Base-by-base conservation (phyloP, 2,113 vertebrate species). In the Urocolius indicus region DNA sequence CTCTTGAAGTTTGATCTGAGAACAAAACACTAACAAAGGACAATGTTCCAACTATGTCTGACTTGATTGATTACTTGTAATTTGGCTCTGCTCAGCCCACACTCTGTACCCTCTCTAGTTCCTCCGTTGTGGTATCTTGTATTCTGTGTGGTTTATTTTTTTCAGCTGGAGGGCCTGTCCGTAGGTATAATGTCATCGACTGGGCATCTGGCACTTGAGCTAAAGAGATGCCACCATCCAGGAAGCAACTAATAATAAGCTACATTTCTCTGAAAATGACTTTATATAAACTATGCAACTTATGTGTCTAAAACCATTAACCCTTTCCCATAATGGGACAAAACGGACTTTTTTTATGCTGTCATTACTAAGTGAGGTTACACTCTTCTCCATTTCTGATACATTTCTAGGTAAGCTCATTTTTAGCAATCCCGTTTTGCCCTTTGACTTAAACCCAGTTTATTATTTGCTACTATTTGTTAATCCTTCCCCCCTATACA, bases 61-160 rank as follows among this genome's bases (percentile, higher is more conserved):
- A 0, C 10, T 3, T 34, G 38, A 63, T 18, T 5, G 72, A 23
- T 48, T 5, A 13, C 34, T 12, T 7, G 45, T n/a, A 20, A 57
- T 10, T 59, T 30, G 72, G 34, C 41, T 38, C 32, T 43, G 54
- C 79, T 51, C 57, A 66, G 69, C 71, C 43, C 5, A 0, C 13
- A 0, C n/a, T 17, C 41, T 21, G 16, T 5, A 77, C 61, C 76
- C 52, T 29, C 72, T 79, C 52, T 6, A 8, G n/a, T 30, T 74
- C 89, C 54, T 63, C 75, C 24, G 22, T 2, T 48, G 43, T 10
- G 27, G 20, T 11, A 12, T 59, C 48, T 51, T 3, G 6, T 16
- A 18, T 52, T 58, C 24, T 9, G 6, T 19, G 29, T 24, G 65
- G 2, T 79, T 62, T 17, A 30, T 58, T 84, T n/a, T 84, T 84